phyloP scores from a whole-genome alignment of 2,113 vertebrate genomes.

The Plestiodon gilberti region DNA sequence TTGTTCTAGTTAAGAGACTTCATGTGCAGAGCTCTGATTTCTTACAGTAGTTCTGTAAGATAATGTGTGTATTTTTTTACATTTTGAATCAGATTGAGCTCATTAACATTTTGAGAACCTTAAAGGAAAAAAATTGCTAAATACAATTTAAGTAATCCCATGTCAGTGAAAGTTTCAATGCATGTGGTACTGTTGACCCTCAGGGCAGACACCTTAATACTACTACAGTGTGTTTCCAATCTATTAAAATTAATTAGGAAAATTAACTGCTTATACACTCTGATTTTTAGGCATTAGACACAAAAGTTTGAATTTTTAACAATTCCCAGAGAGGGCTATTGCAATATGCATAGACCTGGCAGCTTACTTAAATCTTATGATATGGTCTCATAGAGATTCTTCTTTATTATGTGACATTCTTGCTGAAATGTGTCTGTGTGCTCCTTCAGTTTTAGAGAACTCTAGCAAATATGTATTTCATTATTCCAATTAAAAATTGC shows the following conservation, averaged over 20 bases:
- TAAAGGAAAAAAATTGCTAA: constrained; percentile 76
- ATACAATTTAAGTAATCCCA: constrained; percentile 68
- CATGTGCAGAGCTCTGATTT: constrained; percentile 59
- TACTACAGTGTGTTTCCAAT: constrained; percentile 66
- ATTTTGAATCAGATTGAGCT: constrained; percentile 75
- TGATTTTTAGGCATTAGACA: constrained; percentile 67
- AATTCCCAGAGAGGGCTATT: constrained; percentile 66
- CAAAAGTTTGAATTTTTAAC: constrained; percentile 71
- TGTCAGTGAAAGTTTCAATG: constrained; percentile 63
- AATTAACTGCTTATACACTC: constrained; percentile 67
- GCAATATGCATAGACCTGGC: constrained; percentile 64
- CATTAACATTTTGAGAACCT: constrained; percentile 47
- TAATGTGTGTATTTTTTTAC: constrained; percentile 68
- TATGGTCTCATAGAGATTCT: constrained; percentile 37
- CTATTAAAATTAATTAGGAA: constrained; percentile 68
- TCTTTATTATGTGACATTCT: constrained; percentile 13
- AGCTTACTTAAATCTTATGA: constrained; percentile 57
- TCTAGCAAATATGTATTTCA: constrained; percentile 46
- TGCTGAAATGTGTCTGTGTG: constrained; percentile 27
- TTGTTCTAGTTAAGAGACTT: constrained; percentile 72
- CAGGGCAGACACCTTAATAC: constrained; percentile 63
- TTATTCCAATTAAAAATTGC: constrained; percentile 36
- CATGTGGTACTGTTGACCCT: constrained; percentile 67
- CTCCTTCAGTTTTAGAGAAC: constrained; percentile 41
- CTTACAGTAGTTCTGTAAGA: constrained; percentile 65